Base-by-base conservation (phyloP, 1,140 invertebrate species). In the Belonocnema kinseyi region DNA sequence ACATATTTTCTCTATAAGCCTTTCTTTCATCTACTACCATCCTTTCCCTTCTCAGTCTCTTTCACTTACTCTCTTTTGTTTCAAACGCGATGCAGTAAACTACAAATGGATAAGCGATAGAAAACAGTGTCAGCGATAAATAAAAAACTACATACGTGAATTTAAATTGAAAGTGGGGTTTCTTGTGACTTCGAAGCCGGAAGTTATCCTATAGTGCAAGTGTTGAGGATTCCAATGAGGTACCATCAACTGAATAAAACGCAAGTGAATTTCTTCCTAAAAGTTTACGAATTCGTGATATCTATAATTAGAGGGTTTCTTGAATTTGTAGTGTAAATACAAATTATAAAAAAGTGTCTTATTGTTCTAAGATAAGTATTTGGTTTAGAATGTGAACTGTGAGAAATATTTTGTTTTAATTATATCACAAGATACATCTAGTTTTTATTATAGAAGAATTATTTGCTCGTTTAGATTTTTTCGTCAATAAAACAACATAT, bases 31-130 rank as follows among this genome's bases (percentile, higher is more conserved):
- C 17, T 50, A 40, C 51, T 7, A 19, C 71, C 75, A 16, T 33
- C 53, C 53, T 56, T 54, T 76, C 52, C 72, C 71, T 73, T 80
- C 54, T 46, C 40, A 51, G 54, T 70, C 73, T 74, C 61, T 1
- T 54, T 40, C 14, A 26, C 71, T 72, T 40, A 17, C 16, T 11
- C 46, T 19, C n/a, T 33, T 17, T 50, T 19, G 11, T 21, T 46
- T 26, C 14, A 46, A 46, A 46, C 40, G 33, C 12, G 16, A 58
- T 46, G 4, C 21, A n/a, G 19, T 46, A 40, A 46, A 72, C 56
- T 46, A 75, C 73, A 72, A 73, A 53, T 75, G 74, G 53, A 19
- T 72, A 12, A 50, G 72, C 66, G 72, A 77, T 72, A 75, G 58
- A 19, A 26, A 46, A 50, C 61, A n/a, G 73, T 58, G 73, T 72